A percentile compares a stretch with the other conserved stretches of the same genome.
phyloP scores from a whole-genome alignment of 2,797 vertebrate species.

The Lepus oiostolus region DNA sequence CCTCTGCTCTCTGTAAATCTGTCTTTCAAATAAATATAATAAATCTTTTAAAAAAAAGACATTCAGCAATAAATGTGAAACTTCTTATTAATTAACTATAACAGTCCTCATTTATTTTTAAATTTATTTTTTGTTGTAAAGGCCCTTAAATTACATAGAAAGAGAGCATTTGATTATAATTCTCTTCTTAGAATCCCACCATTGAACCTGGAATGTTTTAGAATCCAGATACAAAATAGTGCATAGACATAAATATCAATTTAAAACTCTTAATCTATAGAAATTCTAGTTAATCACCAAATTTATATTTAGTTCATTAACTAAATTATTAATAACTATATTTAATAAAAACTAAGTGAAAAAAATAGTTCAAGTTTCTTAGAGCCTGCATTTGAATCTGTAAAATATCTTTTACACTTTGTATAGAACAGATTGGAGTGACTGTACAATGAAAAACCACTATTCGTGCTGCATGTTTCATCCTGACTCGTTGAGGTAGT shows the following conservation, averaged over 20 bases:
- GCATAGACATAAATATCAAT: not conserved
- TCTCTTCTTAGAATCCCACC: not conserved
- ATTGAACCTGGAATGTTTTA: not conserved
- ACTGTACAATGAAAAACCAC: not conserved
- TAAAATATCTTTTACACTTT: not conserved
- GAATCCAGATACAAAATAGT: not conserved
- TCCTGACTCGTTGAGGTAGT: accelerated
- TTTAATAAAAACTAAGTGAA: not conserved
- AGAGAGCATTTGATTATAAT: not conserved
- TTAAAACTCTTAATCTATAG: not conserved
- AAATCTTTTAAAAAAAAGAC: not conserved
- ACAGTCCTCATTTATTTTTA: not conserved
- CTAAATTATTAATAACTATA: not conserved
- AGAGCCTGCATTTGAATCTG: not conserved
- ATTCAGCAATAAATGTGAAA: not conserved
- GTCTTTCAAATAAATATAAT: too few species aligned
- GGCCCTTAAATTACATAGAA: not conserved
- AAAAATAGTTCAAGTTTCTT: not conserved
- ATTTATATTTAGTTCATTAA: not conserved
- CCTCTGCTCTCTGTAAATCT: too few species aligned
- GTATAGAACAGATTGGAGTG: not conserved
- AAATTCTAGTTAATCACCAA: not conserved
- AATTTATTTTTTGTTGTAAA: not conserved
- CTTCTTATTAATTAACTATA: not conserved
- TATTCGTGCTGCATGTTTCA: not conserved